A percentile compares a stretch with the other conserved stretches of the same genome.
These are phyloP conservation scores for Epizoanthus ramosus DNA, from an alignment of 92 coral and sea anemone genomes.

Conservation along the genomic window DNA sequence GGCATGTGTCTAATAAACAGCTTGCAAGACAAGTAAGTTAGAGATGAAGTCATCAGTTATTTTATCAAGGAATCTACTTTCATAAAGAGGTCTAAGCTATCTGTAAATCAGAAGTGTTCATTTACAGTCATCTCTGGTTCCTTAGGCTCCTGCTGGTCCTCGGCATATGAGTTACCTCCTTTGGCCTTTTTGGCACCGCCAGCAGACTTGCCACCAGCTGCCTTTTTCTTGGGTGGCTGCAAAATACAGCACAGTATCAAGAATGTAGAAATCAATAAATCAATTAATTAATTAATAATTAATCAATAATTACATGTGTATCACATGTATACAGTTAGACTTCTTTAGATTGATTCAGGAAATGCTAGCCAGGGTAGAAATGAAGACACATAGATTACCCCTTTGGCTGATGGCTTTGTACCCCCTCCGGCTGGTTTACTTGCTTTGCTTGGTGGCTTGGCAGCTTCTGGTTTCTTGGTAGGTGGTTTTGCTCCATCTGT, in stretches of 20 bases:
- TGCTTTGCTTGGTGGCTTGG: conserved; percentile 48
- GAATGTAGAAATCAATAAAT: too few relatives aligned
- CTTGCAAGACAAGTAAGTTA: not conserved
- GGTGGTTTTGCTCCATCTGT: conserved; percentile 65
- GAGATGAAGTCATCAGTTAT: not conserved
- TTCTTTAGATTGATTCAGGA: not conserved
- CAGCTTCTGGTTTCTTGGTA: conserved; percentile 68
- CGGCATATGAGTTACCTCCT: conserved; percentile 43
- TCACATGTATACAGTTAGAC: too few relatives aligned
- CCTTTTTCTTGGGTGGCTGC: conserved; percentile 73
- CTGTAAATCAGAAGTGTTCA: too few relatives aligned
- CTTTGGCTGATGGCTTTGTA: conserved; percentile 29
- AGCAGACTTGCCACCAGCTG: conserved; percentile 65
- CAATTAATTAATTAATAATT: too few relatives aligned
- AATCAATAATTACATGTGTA: too few relatives aligned
- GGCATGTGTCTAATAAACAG: too few relatives aligned
- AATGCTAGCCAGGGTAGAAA: not conserved
- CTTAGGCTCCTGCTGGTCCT: conserved; percentile 79
- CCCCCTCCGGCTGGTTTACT: conserved; percentile 30
- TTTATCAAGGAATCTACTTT: too few relatives aligned
- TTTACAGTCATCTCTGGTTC: conserved; percentile 94
- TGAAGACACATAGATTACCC: not conserved
- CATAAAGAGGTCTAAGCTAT: not conserved
- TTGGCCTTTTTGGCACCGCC: conserved; percentile 65
- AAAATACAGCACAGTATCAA: not conserved